Evolutionary conservation across 2,797 vertebrate species (phyloP).

Genomic region (Paguma larvata): DNA sequence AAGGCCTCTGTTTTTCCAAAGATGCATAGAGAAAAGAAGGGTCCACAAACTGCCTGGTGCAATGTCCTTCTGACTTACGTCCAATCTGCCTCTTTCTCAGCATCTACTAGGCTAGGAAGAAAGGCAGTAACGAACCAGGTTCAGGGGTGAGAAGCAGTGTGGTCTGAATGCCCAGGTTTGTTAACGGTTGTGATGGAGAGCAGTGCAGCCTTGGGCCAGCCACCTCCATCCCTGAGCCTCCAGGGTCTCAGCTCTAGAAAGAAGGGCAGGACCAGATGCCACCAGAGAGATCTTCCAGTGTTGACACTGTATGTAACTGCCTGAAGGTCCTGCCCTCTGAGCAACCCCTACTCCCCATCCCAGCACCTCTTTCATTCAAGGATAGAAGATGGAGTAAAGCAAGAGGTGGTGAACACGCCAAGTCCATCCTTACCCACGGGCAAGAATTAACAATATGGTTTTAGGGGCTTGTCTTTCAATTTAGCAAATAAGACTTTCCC

Average conservation of each 20-base stretch:
- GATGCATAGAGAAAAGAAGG: not conserved
- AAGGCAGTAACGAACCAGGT: not conserved
- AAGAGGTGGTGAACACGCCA: not conserved
- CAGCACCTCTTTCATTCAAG: not conserved
- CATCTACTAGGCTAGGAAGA: not conserved
- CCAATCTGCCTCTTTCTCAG: not conserved
- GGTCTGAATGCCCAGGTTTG: not conserved
- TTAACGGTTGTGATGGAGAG: not conserved
- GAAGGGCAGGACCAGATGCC: not conserved
- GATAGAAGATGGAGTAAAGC: not conserved
- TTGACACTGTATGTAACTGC: not conserved
- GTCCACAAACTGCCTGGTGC: not conserved
- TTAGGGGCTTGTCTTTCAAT: not conserved
- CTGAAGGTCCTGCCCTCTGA: not conserved
- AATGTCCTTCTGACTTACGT: not conserved
- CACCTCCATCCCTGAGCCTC: not conserved
- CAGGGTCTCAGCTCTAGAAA: not conserved
- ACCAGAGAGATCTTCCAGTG: not conserved
- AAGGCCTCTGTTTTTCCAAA: not conserved
- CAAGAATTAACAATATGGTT: no score
- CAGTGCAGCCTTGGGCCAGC: not conserved
- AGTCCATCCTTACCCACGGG: not conserved
- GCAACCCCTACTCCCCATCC: no score
- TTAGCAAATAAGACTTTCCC: not conserved
- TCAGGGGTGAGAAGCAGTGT: not conserved